phyloP scores from a whole-genome alignment of 2,888 invertebrate genomes.

The Octonoba sinensis region DNA sequence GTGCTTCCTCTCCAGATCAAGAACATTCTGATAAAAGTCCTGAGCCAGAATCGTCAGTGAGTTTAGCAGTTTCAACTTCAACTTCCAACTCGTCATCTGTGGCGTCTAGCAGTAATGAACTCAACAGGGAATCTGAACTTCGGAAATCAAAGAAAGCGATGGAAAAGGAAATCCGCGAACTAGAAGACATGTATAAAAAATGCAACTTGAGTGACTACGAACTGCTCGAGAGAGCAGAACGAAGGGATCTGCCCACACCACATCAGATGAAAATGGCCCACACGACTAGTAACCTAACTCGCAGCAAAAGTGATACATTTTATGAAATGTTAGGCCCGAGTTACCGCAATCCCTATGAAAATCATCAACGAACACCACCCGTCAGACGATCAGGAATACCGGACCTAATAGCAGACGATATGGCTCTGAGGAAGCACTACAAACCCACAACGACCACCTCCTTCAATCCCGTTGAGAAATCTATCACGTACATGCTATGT shows the following conservation, averaged over 20 bases:
- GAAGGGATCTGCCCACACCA: slow-evolving; percentile 77
- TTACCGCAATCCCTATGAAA: slow-evolving; percentile 26
- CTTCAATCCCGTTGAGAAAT: slow-evolving; percentile 19
- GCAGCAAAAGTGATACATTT: slow-evolving; percentile 49
- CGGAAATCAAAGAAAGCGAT: slow-evolving; percentile 17
- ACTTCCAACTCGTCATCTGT: slow-evolving; percentile 25
- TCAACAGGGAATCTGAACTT: not conserved
- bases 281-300: not conserved
- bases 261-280: slow-evolving; percentile 67
- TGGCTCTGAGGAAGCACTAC: slow-evolving; percentile 74
- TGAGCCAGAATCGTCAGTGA: slow-evolving; percentile 38
- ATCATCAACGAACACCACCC: slow-evolving; percentile 68
- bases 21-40: slow-evolving; percentile 35
- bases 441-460: slow-evolving; percentile 1
- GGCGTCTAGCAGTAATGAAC: slow-evolving; percentile 4
- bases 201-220: slow-evolving; percentile 84
- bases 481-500: slow-evolving; percentile 62
- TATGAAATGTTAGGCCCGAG: slow-evolving; percentile 13
- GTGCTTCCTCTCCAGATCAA: slow-evolving; percentile 16
- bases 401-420: slow-evolving; percentile 82
- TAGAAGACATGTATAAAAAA: slow-evolving; percentile 88
- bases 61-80: slow-evolving; percentile 20
- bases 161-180: slow-evolving; percentile 84
- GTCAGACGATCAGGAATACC: slow-evolving; percentile 74
- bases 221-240: slow-evolving; percentile 83